Conservation (phyloP, 1,140 invertebrate genomes). For the Macrobrachium rosenbergii region DNA sequence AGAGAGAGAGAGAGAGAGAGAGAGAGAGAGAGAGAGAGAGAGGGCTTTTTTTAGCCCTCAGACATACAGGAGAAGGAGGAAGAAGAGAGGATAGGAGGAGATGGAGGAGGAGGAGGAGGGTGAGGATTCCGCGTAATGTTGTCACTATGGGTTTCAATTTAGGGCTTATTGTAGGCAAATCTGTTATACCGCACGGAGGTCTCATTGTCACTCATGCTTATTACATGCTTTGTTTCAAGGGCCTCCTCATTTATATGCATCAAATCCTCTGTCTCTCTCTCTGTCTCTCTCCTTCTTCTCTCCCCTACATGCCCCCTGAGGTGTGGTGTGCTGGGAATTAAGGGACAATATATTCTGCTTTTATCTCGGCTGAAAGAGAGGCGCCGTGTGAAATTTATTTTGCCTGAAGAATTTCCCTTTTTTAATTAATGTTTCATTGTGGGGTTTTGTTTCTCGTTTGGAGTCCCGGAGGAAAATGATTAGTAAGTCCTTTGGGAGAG, state of each 20-base stretch:
- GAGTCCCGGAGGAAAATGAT: too few relatives aligned
- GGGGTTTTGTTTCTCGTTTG: too few relatives aligned
- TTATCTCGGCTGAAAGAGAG: too few relatives aligned
- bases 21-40: not conserved
- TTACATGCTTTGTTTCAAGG: not conserved
- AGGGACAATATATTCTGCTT: too few relatives aligned
- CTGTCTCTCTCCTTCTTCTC: conserved; percentile 8
- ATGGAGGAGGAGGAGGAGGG: not conserved
- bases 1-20: not conserved
- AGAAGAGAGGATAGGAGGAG: conserved; percentile 14
- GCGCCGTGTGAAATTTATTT: too few relatives aligned
- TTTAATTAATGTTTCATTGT: too few relatives aligned
- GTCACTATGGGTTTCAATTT: too few relatives aligned
- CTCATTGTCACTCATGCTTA: not conserved
- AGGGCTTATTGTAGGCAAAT: too few relatives aligned
- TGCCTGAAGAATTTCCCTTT: too few relatives aligned
- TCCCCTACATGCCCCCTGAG: not conserved
- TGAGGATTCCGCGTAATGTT: not conserved
- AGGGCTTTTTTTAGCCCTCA: not conserved
- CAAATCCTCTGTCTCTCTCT: conserved; percentile 24
- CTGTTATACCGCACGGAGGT: too few relatives aligned
- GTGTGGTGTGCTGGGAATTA: too few relatives aligned
- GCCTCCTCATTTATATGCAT: not conserved
- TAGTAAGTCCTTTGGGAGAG: too few relatives aligned
- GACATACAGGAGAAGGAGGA: not conserved